Base-by-base conservation (phyloP, 1,140 invertebrate species). In the Papilio machaon region DNA sequence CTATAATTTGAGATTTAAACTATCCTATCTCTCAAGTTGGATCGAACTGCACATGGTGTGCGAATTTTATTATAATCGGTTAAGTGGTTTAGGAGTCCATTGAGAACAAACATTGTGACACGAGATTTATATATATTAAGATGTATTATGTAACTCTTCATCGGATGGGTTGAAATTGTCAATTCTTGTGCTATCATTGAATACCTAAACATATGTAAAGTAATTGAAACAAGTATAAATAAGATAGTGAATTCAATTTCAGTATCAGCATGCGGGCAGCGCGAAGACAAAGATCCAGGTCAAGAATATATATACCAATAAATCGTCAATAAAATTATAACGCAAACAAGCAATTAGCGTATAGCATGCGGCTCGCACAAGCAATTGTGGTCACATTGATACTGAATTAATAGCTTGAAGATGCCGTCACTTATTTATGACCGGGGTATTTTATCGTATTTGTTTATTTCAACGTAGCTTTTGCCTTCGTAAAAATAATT, bases 301-400 rank as follows among this genome's bases (percentile, higher is more conserved):
- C 64, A 70, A 60, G n/a, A 60, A 60, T 35, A 38, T 30, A 38
- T 30, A 70, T 70, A 70, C 64, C 30, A 70, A 70, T 70, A 70
- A 70, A 35, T 70, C 11, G 3, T 70, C 64, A 70, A 70, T 70
- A 70, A 70, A 70, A 70, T 70, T 11, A 70, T 70, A 70, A 70
- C 64, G 30, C 64, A 70, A 70, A 70, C 23, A 70, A 70, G 64
- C 64, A 70, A 64, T 64, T 64, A 70, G 5, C 2, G 13, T 38
- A 7, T 11, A 11, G 13, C 11, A 64, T 15, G 17, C n/a, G 60
- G 60, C 23, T 10, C 30, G 60, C 9, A 11, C 10, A 19, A 23
- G 8, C 19, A 64, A 13, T 64, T 11, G 23, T 30, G 2, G 19
- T 13, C 23, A 30, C 60, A 0, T 1, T 64, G 23, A 64, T 64